phyloP scores from a whole-genome alignment of 2,113 vertebrate genomes.

The Malurus alboscapulatus region DNA sequence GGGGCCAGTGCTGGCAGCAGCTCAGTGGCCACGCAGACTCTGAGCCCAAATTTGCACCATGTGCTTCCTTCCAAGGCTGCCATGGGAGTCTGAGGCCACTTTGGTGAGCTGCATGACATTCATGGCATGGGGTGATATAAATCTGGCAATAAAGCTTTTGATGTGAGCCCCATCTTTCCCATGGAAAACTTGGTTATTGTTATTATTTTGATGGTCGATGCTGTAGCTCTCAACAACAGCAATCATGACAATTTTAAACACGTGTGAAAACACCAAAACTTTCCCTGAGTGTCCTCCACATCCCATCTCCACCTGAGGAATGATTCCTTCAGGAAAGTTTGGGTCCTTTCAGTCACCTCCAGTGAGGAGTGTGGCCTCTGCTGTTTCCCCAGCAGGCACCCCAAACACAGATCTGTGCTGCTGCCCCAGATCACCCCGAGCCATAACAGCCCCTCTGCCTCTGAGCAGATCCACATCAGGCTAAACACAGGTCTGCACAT shows the following conservation, averaged over 20 bases:
- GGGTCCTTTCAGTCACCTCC: not conserved
- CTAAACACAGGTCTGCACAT: not conserved
- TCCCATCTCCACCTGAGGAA: not conserved
- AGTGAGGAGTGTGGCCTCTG: not conserved
- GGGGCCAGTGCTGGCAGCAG: not conserved
- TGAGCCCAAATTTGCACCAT: not conserved
- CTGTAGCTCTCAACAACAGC: fast-evolving
- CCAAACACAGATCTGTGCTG: not conserved
- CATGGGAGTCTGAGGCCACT: not conserved
- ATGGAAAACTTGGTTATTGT: not conserved
- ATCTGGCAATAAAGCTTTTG: not conserved
- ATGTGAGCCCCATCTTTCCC: not conserved
- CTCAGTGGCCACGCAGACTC: not conserved
- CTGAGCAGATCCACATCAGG: not conserved
- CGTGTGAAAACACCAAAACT: not conserved
- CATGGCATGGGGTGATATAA: not conserved
- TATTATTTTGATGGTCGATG: not conserved
- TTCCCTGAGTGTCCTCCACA: not conserved
- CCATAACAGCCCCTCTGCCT: not conserved
- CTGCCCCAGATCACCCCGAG: not conserved
- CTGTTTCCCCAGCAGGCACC: not conserved
- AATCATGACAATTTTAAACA: not conserved
- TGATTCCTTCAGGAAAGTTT: not conserved
- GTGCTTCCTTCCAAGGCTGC: not conserved
- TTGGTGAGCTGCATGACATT: not conserved